Conservation (phyloP, 2,888 invertebrate species). For the Chloroclystis v-ata region DNA sequence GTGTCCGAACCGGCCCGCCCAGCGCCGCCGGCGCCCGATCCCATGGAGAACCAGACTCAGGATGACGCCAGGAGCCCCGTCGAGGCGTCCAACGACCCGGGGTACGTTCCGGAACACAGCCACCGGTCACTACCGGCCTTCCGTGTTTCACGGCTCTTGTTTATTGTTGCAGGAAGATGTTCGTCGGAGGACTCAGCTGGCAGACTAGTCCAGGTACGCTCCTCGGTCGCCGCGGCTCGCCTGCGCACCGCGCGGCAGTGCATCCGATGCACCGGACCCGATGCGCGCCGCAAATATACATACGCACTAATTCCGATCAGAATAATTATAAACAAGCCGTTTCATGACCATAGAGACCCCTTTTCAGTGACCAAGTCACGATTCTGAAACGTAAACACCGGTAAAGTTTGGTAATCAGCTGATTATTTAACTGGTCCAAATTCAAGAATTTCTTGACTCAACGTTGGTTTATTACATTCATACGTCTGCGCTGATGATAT, state of each 20-base stretch:
- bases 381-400: constrained; percentile 62
- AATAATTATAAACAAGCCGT: constrained; percentile 40
- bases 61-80: constrained; percentile 90
- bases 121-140: constrained; percentile 33
- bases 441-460: constrained; percentile 46
- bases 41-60: constrained; percentile 88
- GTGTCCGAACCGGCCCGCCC: constrained; percentile 70
- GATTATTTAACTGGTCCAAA: constrained; percentile 55
- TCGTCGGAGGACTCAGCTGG: constrained; percentile 99
- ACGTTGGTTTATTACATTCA: constrained; percentile 41
- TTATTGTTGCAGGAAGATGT: constrained; percentile 98
- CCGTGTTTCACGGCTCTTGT: constrained; percentile 66
- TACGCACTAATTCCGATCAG: constrained; percentile 44
- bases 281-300: constrained; percentile 44
- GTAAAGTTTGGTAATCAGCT: constrained; percentile 75
- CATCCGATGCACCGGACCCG: constrained; percentile 46
- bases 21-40: constrained; percentile 64
- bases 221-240: constrained; percentile 52
- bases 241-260: constrained; percentile 54
- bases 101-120: constrained; percentile 78
- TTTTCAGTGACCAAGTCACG: constrained; percentile 55
- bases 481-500: constrained; percentile 38
- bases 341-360: constrained; percentile 41
- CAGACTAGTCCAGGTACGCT: constrained; percentile 98
- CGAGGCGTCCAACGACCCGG: constrained; percentile 96